These are phyloP conservation scores for Cryptus armator DNA, from an alignment of 2,888 invertebrate species.

Conservation along the genomic window DNA sequence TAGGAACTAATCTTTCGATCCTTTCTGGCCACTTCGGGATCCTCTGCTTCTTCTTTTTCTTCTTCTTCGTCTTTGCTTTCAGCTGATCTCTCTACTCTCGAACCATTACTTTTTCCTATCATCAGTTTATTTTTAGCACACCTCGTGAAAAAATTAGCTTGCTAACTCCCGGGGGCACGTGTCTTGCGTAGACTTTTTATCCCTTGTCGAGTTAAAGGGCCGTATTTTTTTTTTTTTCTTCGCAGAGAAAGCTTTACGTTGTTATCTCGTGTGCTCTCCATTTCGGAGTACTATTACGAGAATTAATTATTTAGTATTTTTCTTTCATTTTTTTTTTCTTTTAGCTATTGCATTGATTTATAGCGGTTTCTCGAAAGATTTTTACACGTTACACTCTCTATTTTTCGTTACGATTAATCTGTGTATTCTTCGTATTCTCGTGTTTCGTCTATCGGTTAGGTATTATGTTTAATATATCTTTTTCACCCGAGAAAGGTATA, in stretches of 20 bases:
- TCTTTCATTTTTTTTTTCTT: not conserved
- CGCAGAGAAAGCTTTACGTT: too few species aligned
- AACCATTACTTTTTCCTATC: conserved; percentile 11
- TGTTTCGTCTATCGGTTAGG: conserved; percentile 12
- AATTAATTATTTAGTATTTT: not conserved
- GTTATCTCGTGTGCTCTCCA: too few species aligned
- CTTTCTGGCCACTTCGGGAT: conserved; percentile 7
- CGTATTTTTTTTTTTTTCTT: not conserved
- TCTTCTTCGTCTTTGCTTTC: not conserved
- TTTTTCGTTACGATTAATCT: conserved; percentile 16
- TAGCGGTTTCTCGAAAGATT: not conserved
- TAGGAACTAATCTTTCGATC: conserved; percentile 46
- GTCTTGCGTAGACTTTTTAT: not conserved
- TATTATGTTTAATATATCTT: conserved; percentile 34
- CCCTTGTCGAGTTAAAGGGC: too few species aligned
- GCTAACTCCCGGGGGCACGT: conserved; percentile 10
- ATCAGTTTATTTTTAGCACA: conserved; percentile 51
- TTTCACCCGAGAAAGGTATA: conserved; percentile 57
- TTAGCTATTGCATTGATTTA: not conserved
- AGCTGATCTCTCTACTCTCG: not conserved
- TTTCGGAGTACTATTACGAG: too few species aligned
- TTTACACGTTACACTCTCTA: not conserved
- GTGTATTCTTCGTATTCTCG: conserved; percentile 38
- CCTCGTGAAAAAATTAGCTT: conserved; percentile 47
- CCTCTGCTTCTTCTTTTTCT: not conserved